Base-by-base conservation (phyloP, 2,113 vertebrate species). In the Tragelaphus strepsiceros region DNA sequence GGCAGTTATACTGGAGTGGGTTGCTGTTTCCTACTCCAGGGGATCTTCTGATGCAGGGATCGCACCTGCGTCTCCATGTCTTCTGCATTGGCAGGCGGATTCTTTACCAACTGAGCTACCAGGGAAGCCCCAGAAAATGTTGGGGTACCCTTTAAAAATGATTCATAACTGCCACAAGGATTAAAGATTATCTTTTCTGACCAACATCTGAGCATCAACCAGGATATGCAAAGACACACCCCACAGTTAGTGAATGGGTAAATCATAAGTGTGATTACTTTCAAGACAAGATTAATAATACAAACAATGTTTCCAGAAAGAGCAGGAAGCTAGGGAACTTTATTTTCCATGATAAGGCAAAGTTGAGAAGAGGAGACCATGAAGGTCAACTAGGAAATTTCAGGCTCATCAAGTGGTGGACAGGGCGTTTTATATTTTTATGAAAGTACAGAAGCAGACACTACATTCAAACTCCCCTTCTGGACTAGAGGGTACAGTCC, bases 1-100 rank as follows among this genome's bases (percentile, higher is more conserved):
- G 71, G 39, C 22, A 77, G 39, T 24, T 39, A 77, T 26, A 77
- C 39, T 77, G 22, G 22, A 39, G 35, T 14, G 22, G 71, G 12
- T 77, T 77, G 71, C 35, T 3, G 6, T 77, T 77, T 77, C 71
- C 35, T 77, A 3, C 22, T 43, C 35, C 71, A 77, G 11, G 21
- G 71, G 22, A 77, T 77, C 71, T 43, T 77, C 22, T 77, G 39
- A 43, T 0, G 6, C 71, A 77, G 35, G 71, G 71, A 43, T 77
- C 0, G 1, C 14, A 71, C 10, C 67, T 71, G n/a, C 0, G 0
- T 43, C 35, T 43, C 39, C 39, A 77, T 7, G 12, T 43, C 35
- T 77, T 26, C 71, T 43, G 71, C 22, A 26, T 15, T 43, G 71
- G 71, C 22, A 43, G 35, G 22, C 1, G 1, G 22, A 14, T 77